Conservation (phyloP, 2,888 invertebrate species). For the Laspeyria flexula region DNA sequence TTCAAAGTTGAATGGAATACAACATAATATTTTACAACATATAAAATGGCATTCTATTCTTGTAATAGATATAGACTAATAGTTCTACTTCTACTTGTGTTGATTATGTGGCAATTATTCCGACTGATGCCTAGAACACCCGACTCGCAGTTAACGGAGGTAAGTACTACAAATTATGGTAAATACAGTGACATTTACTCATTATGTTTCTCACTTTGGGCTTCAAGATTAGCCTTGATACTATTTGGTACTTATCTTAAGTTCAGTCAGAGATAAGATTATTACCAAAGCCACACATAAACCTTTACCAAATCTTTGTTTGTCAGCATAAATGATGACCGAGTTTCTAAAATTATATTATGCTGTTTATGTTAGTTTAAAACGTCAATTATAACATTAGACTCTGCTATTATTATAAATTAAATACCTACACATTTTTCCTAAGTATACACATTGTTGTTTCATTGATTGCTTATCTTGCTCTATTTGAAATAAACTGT, state of each 20-base stretch:
- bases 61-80: constrained; percentile 77
- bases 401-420: too few relatives aligned
- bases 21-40: constrained; percentile 16
- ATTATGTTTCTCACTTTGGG: not conserved
- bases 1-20: constrained; percentile 17
- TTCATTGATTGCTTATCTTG: too few relatives aligned
- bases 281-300: not conserved
- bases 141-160: constrained; percentile 57
- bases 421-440: too few relatives aligned
- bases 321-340: not conserved
- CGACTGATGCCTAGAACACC: constrained; percentile 67
- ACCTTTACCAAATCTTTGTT: not conserved
- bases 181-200: too few relatives aligned
- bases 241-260: not conserved
- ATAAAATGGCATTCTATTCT: constrained; percentile 73
- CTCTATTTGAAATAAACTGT: not conserved
- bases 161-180: constrained; percentile 37
- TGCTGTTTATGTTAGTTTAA: too few relatives aligned
- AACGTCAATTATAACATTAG: too few relatives aligned
- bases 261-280: not conserved
- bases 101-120: constrained; percentile 79
- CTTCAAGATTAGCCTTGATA: not conserved
- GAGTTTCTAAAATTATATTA: too few relatives aligned
- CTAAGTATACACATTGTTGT: too few relatives aligned
- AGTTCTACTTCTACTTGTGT: constrained; percentile 69